phyloP scores from a whole-genome alignment of 2,113 vertebrate genomes.

The Anolis sagrei region DNA sequence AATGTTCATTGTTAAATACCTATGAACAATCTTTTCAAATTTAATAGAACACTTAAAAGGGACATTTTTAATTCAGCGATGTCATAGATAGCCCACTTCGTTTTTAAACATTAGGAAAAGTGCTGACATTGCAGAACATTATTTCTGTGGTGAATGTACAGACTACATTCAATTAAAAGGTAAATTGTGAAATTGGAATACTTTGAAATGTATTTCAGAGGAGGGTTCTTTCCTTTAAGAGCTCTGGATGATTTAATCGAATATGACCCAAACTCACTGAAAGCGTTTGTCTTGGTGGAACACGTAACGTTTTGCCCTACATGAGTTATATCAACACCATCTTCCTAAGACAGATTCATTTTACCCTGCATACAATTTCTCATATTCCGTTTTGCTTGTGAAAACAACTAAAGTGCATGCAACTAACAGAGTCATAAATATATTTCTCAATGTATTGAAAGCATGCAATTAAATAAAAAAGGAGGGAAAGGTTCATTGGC shows the following conservation, averaged over 20 bases:
- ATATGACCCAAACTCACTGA: not conserved
- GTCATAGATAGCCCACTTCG: conserved; percentile 6
- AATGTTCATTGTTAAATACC: conserved; percentile 37
- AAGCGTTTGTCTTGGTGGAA: not conserved
- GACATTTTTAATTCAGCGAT: not conserved
- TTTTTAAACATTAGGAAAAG: conserved; percentile 28
- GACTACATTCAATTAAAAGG: conserved; percentile 53
- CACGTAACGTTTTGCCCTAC: not conserved
- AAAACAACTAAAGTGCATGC: conserved; percentile 4
- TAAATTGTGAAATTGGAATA: conserved; percentile 11
- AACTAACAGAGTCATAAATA: not conserved
- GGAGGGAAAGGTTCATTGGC: not conserved
- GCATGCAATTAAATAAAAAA: conserved; percentile 12
- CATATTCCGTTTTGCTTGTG: not conserved
- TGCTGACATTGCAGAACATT: conserved; percentile 35
- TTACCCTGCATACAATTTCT: not conserved
- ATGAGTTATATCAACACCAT: not conserved
- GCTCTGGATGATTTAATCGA: not conserved
- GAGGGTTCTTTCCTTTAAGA: conserved; percentile 20
- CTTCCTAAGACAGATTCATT: not conserved
- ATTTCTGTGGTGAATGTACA: conserved; percentile 41
- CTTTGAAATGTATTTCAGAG: conserved; percentile 27
- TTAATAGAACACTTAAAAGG: not conserved
- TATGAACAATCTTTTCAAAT: not conserved
- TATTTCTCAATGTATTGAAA: not conserved